These are phyloP conservation scores for Xenentodon cancila DNA, from an alignment of 2,797 vertebrate species.

Conservation along the genomic window DNA sequence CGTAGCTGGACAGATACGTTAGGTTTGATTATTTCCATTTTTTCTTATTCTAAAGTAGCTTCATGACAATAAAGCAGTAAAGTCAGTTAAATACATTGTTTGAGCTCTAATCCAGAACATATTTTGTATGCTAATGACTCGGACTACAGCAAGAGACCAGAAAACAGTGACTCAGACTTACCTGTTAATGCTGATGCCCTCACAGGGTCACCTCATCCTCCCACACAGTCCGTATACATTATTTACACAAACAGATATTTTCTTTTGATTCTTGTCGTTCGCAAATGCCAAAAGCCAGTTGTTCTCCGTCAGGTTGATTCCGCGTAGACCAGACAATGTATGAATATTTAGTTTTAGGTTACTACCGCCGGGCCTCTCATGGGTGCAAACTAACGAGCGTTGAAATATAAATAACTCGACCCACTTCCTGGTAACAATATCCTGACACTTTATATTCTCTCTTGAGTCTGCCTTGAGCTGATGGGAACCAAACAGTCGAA, in stretches of 20 bases:
- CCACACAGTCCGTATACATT: constrained; percentile 8
- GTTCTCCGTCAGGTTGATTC: constrained; percentile 19
- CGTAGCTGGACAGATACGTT: no score
- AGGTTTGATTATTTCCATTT: no score
- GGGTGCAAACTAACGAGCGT: constrained; percentile 66
- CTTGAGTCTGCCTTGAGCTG: constrained; percentile 44
- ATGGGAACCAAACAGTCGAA: constrained; percentile 12
- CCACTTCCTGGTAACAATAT: constrained; percentile 84
- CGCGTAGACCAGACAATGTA: constrained; percentile 61
- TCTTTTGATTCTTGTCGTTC: constrained; percentile 16
- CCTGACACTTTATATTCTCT: constrained; percentile 72
- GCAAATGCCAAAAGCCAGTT: constrained; percentile 15
- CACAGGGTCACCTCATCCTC: constrained; percentile 37
- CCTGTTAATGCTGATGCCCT: constrained; percentile 46
- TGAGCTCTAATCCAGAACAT: background rate
- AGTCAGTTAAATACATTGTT: background rate
- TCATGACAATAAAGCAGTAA: fast-evolving
- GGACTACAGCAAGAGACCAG: constrained; percentile 5
- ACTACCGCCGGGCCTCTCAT: constrained; percentile 60
- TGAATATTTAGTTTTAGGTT: constrained; percentile 77
- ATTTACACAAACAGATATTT: constrained; percentile 22
- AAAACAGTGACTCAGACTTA: constrained; percentile 53
- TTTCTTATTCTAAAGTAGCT: background rate
- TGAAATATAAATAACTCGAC: constrained; percentile 87
- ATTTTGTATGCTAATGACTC: background rate